These are phyloP conservation scores for Drosophila teissieri DNA, from an alignment of 1,140 invertebrate genomes.

Conservation along the genomic window DNA sequence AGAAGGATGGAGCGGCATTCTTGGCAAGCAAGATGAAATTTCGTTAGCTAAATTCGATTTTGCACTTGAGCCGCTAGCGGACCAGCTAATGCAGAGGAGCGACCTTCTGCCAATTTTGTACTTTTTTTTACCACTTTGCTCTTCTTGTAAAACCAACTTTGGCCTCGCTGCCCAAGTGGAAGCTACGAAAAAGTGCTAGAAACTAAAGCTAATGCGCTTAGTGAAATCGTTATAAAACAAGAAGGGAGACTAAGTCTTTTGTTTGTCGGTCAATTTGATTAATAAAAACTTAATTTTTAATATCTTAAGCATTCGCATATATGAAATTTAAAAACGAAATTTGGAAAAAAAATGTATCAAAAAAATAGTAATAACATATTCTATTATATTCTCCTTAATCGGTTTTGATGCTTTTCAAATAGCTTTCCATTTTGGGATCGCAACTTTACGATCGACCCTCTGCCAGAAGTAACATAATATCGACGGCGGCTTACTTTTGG, in stretches of 20 bases:
- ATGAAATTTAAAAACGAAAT: no score
- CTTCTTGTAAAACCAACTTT: conserved; percentile 23
- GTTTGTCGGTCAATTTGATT: no score
- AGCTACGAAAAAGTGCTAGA: conserved; percentile 48
- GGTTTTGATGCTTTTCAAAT: background rate
- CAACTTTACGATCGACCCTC: background rate
- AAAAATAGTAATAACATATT: no score
- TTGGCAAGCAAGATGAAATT: conserved; percentile 75
- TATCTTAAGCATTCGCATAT: no score
- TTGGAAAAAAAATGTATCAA: no score
- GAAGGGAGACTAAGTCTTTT: conserved; percentile 1
- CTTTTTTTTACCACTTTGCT: background rate
- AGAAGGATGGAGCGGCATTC: conserved; percentile 17
- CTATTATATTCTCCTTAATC: background rate
- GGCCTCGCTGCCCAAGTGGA: conserved; percentile 50
- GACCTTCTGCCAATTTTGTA: conserved; percentile 38
- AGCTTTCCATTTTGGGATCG: background rate
- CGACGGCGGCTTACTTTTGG: conserved; percentile 19
- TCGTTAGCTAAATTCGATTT: conserved; percentile 80
- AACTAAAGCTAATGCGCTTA: conserved; percentile 62
- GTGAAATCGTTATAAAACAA: conserved; percentile 10
- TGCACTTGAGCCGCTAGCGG: conserved; percentile 77
- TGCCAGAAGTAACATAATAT: background rate
- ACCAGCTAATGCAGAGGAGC: conserved; percentile 70
- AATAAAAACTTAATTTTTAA: no score